These are phyloP conservation scores for Orthosia gracilis DNA, from an alignment of 2,888 invertebrate species.

Conservation along the genomic window DNA sequence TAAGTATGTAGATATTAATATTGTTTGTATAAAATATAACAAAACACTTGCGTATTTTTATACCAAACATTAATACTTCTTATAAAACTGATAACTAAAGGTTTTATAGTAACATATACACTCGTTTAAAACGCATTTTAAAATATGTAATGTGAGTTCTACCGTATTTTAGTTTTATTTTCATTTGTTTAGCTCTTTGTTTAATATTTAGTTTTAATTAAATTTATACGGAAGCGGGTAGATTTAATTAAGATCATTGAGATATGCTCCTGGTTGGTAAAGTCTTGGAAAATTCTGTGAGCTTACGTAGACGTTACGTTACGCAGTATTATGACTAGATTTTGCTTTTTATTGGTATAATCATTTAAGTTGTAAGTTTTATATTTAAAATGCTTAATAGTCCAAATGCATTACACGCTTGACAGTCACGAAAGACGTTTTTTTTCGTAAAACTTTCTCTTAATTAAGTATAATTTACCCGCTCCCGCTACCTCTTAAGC, in stretches of 20 bases:
- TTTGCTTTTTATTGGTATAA: conserved; percentile 1
- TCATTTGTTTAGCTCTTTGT: conserved; percentile 61
- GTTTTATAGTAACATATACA: conserved; percentile 57
- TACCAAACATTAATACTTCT: conserved; percentile 77
- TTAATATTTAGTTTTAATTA: conserved; percentile 67
- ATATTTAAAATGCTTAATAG: conserved; percentile 13
- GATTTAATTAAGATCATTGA: conserved; percentile 10
- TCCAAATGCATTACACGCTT: background rate
- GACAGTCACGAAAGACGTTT: background rate
- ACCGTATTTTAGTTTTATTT: conserved; percentile 58
- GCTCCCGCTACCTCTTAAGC: conserved; percentile 57
- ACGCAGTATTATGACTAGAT: conserved; percentile 2
- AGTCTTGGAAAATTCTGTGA: background rate
- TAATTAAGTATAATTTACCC: conserved; percentile 35
- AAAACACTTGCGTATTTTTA: conserved; percentile 80
- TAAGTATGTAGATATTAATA: conserved; percentile 71
- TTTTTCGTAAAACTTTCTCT: background rate
- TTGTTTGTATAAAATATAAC: conserved; percentile 76
- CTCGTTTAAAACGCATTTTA: conserved; percentile 69
- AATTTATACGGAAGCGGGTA: conserved; percentile 61
- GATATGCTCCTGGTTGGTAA: background rate
- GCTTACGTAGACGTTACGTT: background rate
- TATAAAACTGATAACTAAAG: conserved; percentile 63
- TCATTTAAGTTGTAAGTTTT: conserved; percentile 20
- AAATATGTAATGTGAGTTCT: conserved; percentile 55